Percentiles rank a stretch among this genome's conserved stretches.
Conservation (phyloP, 23 tunicate genomes). For the Aplidium turbinatum region DNA sequence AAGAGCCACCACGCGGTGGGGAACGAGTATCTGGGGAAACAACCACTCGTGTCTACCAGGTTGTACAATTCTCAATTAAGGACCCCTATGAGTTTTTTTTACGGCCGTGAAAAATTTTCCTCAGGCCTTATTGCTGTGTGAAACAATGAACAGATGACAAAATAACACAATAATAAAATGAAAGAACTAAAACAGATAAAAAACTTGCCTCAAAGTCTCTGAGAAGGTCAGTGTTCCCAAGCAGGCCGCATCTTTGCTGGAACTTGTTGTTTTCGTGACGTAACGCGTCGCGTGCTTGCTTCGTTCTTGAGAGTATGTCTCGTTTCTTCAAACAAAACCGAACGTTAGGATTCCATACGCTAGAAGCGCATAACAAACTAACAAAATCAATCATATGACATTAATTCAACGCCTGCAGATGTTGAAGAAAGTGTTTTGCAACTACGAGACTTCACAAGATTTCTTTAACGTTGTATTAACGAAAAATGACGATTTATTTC, state of each 20-base stretch:
- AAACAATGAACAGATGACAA: too few relatives aligned
- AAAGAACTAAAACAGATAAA: too few relatives aligned
- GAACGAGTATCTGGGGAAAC: too few relatives aligned
- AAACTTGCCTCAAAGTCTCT: constrained; percentile 76
- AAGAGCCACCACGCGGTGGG: too few relatives aligned
- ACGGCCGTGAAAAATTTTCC: too few relatives aligned
- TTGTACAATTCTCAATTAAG: too few relatives aligned
- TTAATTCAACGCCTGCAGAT: background rate
- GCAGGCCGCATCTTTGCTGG: constrained; percentile 73
- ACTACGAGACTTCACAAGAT: background rate
- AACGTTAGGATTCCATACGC: background rate
- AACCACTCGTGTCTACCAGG: too few relatives aligned
- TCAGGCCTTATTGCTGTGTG: too few relatives aligned
- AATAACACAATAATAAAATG: too few relatives aligned
- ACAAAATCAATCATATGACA: too few relatives aligned
- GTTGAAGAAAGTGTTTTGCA: background rate
- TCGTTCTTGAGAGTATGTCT: constrained; percentile 79
- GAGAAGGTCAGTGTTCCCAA: constrained; percentile 70
- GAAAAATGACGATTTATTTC: background rate
- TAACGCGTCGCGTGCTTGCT: constrained; percentile 81
- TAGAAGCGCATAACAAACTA: background rate
- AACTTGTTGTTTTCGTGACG: constrained; percentile 83
- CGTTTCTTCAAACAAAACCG: constrained; percentile 43
- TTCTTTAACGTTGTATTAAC: background rate
- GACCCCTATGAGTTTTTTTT: too few relatives aligned